Conservation (phyloP, 2,113 vertebrate genomes). For the Actinemys pallida region DNA sequence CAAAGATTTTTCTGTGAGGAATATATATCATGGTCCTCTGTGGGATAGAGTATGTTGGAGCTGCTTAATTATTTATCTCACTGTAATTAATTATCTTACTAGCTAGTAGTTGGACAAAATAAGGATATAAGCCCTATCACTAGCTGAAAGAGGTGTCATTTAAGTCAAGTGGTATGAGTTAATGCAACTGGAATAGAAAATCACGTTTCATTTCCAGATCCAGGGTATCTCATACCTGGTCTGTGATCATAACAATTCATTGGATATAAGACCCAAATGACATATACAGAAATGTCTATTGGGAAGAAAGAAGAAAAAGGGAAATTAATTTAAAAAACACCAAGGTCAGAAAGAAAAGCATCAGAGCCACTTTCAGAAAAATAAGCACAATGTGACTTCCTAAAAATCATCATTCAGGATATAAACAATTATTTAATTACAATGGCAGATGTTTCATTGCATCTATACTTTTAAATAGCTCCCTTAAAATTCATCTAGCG, state of each 20-base stretch:
- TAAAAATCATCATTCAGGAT: background rate
- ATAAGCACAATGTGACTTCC: background rate
- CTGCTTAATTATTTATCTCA: too few relatives aligned
- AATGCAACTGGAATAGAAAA: too few relatives aligned
- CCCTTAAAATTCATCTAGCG: background rate
- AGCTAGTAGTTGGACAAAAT: too few relatives aligned
- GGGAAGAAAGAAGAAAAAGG: background rate
- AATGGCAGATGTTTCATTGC: background rate
- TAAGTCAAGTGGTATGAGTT: too few relatives aligned
- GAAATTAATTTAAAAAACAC: background rate
- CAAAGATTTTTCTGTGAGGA: too few relatives aligned
- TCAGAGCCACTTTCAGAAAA: background rate
- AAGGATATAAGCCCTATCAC: too few relatives aligned
- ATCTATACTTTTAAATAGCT: background rate
- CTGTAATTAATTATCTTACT: too few relatives aligned
- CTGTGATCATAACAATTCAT: background rate
- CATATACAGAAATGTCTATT: background rate
- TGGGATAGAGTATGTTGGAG: too few relatives aligned
- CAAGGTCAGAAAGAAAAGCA: background rate
- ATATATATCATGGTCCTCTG: too few relatives aligned
- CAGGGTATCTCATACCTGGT: too few relatives aligned
- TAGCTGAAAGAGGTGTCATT: too few relatives aligned
- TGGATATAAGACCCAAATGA: background rate
- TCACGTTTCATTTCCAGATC: too few relatives aligned
- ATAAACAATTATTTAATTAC: background rate